Conservation (phyloP, 1,140 invertebrate genomes). For the Hylyphantes graminicola region DNA sequence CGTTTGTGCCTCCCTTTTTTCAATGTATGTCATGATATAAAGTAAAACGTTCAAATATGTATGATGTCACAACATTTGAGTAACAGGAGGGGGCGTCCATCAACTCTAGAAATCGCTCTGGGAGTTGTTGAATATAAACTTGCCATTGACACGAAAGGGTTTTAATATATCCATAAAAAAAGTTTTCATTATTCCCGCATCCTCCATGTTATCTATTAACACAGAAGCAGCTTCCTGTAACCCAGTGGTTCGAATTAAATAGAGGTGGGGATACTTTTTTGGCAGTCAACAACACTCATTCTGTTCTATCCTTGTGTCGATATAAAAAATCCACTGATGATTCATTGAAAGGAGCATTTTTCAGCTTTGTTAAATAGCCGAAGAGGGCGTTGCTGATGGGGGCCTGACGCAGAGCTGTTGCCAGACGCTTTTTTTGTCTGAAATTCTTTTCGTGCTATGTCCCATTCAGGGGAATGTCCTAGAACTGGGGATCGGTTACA, state of each 20-base stretch:
- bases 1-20: no score
- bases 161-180: not conserved
- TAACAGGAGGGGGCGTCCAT: no score
- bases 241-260: slow-evolving; percentile 40
- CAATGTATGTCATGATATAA: no score
- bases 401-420: slow-evolving; percentile 44
- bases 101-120: not conserved
- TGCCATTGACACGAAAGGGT: slow-evolving; percentile 43
- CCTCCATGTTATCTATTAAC: slow-evolving; percentile 52
- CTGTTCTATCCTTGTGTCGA: slow-evolving; percentile 15
- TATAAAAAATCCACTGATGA: slow-evolving; percentile 40
- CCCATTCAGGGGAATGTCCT: slow-evolving; percentile 47
- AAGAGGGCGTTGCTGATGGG: slow-evolving; percentile 38
- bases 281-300: slow-evolving; percentile 29
- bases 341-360: slow-evolving; percentile 34
- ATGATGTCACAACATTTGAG: no score
- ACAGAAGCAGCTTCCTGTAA: slow-evolving; percentile 48
- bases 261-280: not conserved
- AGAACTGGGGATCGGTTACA: slow-evolving; percentile 50
- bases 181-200: slow-evolving; percentile 21
- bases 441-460: slow-evolving; percentile 37
- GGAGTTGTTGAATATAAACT: slow-evolving; percentile 14
- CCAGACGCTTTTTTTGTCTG: slow-evolving; percentile 46
- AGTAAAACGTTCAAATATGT: no score
- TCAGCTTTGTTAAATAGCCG: slow-evolving; percentile 27